Evolutionary conservation across 2,888 invertebrate species (phyloP).

Genomic region (Xestia c-nigrum): DNA sequence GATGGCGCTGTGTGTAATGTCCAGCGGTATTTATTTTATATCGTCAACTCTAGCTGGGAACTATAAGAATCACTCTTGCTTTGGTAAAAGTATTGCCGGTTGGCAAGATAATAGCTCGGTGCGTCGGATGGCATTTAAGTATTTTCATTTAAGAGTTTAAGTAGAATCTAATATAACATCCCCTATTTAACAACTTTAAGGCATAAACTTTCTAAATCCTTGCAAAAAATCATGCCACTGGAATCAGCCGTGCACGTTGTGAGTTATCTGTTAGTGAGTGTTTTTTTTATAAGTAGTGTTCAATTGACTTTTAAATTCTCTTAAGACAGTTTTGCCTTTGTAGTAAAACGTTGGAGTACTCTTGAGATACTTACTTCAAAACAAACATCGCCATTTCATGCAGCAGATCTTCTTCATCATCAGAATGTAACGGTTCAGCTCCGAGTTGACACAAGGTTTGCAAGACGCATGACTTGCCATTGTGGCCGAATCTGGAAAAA

Average conservation of each 20-base stretch:
- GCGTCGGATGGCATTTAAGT: neutral
- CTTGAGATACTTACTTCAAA: slow-evolving; percentile 91
- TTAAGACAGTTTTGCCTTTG: neutral
- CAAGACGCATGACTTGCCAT: slow-evolving; percentile 92
- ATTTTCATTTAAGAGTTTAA: neutral
- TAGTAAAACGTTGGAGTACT: neutral
- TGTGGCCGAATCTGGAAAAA: slow-evolving; percentile 90
- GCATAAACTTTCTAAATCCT: neutral
- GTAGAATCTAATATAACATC: neutral
- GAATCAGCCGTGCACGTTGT: neutral
- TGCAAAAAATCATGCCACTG: neutral
- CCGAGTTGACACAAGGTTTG: slow-evolving; percentile 93
- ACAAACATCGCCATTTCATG: slow-evolving; percentile 92
- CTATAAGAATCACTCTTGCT: neutral
- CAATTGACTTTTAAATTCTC: neutral
- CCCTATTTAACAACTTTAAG: neutral
- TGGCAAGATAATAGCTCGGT: too few relatives aligned
- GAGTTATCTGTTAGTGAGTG: neutral
- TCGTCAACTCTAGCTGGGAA: too few relatives aligned
- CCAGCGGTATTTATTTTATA: too few relatives aligned
- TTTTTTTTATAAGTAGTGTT: neutral
- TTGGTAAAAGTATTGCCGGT: neutral
- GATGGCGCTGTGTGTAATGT: too few relatives aligned
- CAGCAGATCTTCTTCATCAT: slow-evolving; percentile 91
- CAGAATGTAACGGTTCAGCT: slow-evolving; percentile 90